phyloP scores from a whole-genome alignment of 1,140 invertebrate genomes.

The Periplaneta americana region DNA sequence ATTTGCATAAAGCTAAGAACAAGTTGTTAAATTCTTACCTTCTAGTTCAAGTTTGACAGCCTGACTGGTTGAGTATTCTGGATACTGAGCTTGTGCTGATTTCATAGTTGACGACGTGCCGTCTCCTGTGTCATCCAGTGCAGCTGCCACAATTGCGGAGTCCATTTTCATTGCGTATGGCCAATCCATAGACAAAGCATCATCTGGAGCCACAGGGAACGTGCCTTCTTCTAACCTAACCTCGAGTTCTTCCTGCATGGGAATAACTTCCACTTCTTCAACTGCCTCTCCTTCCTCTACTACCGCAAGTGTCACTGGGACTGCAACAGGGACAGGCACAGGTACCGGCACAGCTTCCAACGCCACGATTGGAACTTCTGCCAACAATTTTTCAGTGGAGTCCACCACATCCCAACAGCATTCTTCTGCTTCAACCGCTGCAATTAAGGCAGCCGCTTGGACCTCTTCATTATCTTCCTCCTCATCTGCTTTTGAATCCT shows the following conservation, averaged over 20 bases:
- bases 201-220: conserved; percentile 29
- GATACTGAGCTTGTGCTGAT: background rate
- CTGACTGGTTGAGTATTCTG: conserved; percentile 18
- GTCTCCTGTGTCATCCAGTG: conserved; percentile 21
- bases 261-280: conserved; percentile 39
- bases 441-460: background rate
- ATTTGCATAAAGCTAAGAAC: too few species aligned
- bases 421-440: background rate
- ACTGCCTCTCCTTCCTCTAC: conserved; percentile 21
- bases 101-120: background rate
- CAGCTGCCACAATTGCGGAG: conserved; percentile 33
- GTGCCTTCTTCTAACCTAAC: conserved; percentile 40
- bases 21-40: conserved; percentile 27
- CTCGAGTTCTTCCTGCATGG: conserved; percentile 46
- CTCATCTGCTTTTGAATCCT: conserved; percentile 21
- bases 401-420: conserved; percentile 41
- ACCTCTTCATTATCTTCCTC: conserved; percentile 16
- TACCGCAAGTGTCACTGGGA: conserved; percentile 23
- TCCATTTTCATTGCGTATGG: conserved; percentile 35
- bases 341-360: conserved; percentile 27
- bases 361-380: conserved; percentile 28
- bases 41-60: conserved; percentile 44
- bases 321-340: conserved; percentile 18
- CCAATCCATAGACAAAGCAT: conserved; percentile 29
- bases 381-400: conserved; percentile 39